Evolutionary conservation across 2,113 vertebrate species (phyloP), one percentile per base, ranked within the genome.

Genomic region (Cyanistes caeruleus): DNA sequence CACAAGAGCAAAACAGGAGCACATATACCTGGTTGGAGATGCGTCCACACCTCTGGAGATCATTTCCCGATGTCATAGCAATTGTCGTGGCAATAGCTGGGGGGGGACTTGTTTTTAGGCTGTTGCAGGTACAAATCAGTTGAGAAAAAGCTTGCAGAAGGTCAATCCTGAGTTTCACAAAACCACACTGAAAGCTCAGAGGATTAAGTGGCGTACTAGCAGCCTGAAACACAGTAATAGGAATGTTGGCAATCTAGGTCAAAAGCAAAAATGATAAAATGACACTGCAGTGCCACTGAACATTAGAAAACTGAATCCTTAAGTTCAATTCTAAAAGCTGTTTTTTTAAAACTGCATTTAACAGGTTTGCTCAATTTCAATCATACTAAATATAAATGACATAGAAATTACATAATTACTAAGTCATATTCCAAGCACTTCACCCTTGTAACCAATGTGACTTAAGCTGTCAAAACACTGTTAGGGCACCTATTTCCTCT

Each of bases 91-190:
- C 99, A 75, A 99, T 99, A 77, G 99, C 99, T 11, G 99, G 99
- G 28, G 99, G 99, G 2, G 99, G 99, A 93, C 99, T 99, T 72
- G 99, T 99, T 97, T 99, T 99, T 5, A 99, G 98, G 95, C 99
- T 99, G 97, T 99, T 99, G 96, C 99, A 99, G 89, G 99, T 99
- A 89, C 99, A 99, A 94, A 99, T 98, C 63, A 99, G 99, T 95
- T 99, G 99, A 17, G 99, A 99, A 97, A 99, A 98, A 62, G 99
- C 99, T 97, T 99, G 99, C 60, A 99, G 98, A 49, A 99, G 99
- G 97, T 99, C 99, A 79, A 99, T 99, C 33, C 99, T 98, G 95
- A 99, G 98, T 97, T 99, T 99, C 89, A 99, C 99, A 98, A 99
- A 99, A 60, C 99, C 99, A 75, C 99, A 99, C 97, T 99, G 99